phyloP scores from a whole-genome alignment of 1,140 invertebrate genomes.

The Camponotus pennsylvanicus region DNA sequence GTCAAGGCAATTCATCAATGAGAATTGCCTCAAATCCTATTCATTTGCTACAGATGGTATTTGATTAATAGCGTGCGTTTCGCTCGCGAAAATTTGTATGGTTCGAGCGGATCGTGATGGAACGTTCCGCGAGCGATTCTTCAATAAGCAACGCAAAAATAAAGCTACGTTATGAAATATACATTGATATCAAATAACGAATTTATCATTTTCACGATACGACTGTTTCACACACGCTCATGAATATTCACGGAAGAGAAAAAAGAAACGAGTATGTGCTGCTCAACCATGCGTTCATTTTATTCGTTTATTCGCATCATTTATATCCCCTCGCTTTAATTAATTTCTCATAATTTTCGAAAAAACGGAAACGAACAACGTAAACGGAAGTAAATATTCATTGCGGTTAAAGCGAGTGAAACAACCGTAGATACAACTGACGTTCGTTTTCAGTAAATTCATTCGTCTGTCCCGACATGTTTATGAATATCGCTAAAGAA shows the following conservation, averaged over 20 bases:
- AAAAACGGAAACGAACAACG: constrained; percentile 22
- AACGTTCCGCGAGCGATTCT: background rate
- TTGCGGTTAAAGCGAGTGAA: constrained; percentile 67
- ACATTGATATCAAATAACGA: constrained; percentile 14
- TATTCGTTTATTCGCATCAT: constrained; percentile 1
- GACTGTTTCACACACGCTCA: constrained; percentile 15
- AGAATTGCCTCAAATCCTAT: constrained; percentile 59
- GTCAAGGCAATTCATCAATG: background rate
- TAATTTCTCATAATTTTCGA: constrained; percentile 54
- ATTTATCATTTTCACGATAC: constrained; percentile 22
- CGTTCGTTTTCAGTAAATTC: constrained; percentile 67
- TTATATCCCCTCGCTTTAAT: constrained; percentile 57
- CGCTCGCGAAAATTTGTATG: constrained; percentile 55
- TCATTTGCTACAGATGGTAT: constrained; percentile 63
- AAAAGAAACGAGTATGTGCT: background rate
- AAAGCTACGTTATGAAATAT: background rate
- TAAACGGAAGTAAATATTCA: constrained; percentile 70
- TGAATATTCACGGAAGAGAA: constrained; percentile 35
- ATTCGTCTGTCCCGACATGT: constrained; percentile 60
- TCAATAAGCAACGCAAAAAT: background rate
- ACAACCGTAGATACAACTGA: constrained; percentile 50
- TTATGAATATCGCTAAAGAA: constrained; percentile 74
- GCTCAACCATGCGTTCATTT: constrained; percentile 1
- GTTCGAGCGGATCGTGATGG: constrained; percentile 17
- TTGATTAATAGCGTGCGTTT: constrained; percentile 65